Evolutionary conservation across 2,113 vertebrate genomes (phyloP).

Genomic region (Hydrochoerus hydrochaeris): DNA sequence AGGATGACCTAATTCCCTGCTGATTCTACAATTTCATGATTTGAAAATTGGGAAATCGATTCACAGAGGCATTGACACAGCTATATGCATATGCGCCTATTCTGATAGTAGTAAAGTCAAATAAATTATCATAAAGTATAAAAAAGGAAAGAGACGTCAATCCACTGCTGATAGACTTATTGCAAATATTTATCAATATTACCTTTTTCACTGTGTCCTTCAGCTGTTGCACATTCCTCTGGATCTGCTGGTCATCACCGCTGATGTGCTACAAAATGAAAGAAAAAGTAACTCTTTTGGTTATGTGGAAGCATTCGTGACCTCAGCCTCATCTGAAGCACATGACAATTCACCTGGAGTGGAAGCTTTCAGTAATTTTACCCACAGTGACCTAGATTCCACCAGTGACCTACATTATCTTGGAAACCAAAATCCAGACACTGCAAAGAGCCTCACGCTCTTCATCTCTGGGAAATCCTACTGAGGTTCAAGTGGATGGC

Average conservation of each 20-base stretch:
- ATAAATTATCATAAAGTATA: background rate
- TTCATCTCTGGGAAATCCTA: conserved; percentile 20
- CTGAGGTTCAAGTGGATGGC: background rate
- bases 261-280: conserved; percentile 49
- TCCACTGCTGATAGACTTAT: background rate
- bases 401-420: conserved; percentile 72
- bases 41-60: background rate
- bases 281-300: background rate
- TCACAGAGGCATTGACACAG: background rate
- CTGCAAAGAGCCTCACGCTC: background rate
- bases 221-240: conserved; percentile 83
- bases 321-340: conserved; percentile 18
- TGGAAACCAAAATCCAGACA: conserved; percentile 59
- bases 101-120: background rate
- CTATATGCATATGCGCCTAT: background rate
- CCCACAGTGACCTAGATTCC: conserved; percentile 74
- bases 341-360: conserved; percentile 35
- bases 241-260: conserved; percentile 60
- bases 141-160: background rate
- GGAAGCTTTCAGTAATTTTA: conserved; percentile 40
- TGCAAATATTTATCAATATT: background rate
- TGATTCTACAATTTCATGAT: background rate
- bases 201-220: conserved; percentile 86
- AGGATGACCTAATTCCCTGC: background rate
- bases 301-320: background rate